Evolutionary conservation across 2,888 invertebrate genomes (phyloP).

Genomic region (Lasioglossum vierecki): DNA sequence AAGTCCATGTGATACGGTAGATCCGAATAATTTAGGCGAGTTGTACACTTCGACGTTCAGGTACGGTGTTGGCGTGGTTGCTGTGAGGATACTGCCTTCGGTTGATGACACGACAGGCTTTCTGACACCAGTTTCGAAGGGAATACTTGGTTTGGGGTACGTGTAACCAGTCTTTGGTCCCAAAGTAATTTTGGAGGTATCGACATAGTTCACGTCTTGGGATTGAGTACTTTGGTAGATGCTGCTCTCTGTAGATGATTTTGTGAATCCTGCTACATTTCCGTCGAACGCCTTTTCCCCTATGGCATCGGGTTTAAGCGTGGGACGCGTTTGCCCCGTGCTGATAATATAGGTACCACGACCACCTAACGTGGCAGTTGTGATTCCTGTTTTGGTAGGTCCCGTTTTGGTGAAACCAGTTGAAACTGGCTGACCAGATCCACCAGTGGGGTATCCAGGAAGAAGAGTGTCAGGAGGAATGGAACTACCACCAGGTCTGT

Average conservation of each 20-base stretch:
- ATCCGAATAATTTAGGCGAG: constrained; percentile 60
- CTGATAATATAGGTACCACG: constrained; percentile 79
- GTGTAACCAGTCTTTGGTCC: constrained; percentile 67
- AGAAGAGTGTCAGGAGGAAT: constrained; percentile 78
- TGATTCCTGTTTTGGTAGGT: constrained; percentile 79
- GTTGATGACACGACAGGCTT: constrained; percentile 26
- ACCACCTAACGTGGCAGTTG: constrained; percentile 79
- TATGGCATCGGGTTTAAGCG: constrained; percentile 74
- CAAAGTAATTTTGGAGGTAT: constrained; percentile 62
- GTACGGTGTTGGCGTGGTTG: constrained; percentile 73
- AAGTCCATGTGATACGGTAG: constrained; percentile 55
- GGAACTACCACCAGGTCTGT: constrained; percentile 76
- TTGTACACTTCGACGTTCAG: constrained; percentile 74
- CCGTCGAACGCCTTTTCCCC: constrained; percentile 79
- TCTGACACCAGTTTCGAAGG: constrained; percentile 45
- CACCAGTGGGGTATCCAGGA: constrained; percentile 71
- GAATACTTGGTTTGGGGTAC: constrained; percentile 61
- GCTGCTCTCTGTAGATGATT: constrained; percentile 51
- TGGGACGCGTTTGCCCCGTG: constrained; percentile 66
- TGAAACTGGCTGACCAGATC: constrained; percentile 58
- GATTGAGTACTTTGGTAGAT: constrained; percentile 47
- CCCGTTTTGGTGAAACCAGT: constrained; percentile 81
- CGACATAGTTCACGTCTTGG: constrained; percentile 59
- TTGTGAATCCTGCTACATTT: constrained; percentile 67
- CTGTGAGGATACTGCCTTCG: neutral